Evolutionary conservation across 2,113 vertebrate genomes (phyloP).

Genomic region (Anoura caudifer): DNA sequence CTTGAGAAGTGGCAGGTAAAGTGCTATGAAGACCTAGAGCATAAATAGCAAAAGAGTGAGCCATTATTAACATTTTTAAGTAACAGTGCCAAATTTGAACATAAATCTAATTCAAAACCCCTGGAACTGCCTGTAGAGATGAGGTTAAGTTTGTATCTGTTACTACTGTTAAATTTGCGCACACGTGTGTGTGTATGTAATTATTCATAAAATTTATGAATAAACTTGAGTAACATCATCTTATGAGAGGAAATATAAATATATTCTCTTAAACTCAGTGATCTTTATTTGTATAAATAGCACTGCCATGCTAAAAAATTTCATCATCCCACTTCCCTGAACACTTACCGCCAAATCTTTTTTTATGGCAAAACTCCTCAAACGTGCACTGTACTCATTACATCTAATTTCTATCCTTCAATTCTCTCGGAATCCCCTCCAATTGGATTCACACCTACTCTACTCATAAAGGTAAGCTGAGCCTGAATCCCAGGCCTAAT

Average conservation of each 20-base stretch:
- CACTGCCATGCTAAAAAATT: neutral
- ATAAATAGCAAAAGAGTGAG: neutral
- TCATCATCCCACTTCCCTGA: neutral
- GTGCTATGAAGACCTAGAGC: neutral
- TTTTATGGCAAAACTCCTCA: neutral
- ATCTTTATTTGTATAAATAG: neutral
- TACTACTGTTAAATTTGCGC: neutral
- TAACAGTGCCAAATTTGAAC: neutral
- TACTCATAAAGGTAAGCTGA: neutral
- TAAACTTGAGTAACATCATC: neutral
- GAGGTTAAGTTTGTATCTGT: neutral
- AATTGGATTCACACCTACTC: neutral
- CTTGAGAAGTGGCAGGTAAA: neutral
- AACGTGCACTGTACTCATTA: neutral
- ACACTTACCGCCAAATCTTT: neutral
- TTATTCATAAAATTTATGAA: neutral
- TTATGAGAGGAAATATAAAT: neutral
- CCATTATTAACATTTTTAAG: neutral
- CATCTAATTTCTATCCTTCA: neutral
- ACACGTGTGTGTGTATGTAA: too few relatives aligned
- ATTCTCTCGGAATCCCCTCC: neutral
- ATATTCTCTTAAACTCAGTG: neutral
- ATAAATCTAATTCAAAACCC: neutral
- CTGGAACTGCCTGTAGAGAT: neutral
- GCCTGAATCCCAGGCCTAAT: neutral